These are phyloP conservation scores for Lathronympha strigana DNA, from an alignment of 2,888 invertebrate genomes.

Conservation along the genomic window DNA sequence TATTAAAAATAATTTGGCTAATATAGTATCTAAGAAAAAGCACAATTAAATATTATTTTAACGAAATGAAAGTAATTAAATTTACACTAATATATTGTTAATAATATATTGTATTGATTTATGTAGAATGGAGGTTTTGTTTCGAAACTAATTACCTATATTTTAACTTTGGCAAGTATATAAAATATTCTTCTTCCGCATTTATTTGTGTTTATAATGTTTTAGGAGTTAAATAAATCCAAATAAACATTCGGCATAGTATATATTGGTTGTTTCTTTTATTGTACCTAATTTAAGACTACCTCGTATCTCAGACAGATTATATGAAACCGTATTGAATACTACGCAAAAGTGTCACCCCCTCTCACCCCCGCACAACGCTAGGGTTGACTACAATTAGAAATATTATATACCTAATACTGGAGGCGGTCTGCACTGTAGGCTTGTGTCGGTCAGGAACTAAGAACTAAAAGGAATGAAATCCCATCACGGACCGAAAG, in stretches of 20 bases:
- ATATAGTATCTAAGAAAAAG: constrained; percentile 79
- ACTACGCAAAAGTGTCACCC: too few relatives aligned
- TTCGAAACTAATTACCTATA: constrained; percentile 63
- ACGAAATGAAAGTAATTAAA: constrained; percentile 62
- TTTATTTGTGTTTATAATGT: constrained; percentile 82
- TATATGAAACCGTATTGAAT: too few relatives aligned
- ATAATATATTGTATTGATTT: constrained; percentile 69
- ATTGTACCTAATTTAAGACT: too few relatives aligned
- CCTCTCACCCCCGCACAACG: too few relatives aligned
- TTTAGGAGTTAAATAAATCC: constrained; percentile 79
- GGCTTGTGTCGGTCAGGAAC: too few relatives aligned
- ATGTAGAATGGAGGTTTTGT: constrained; percentile 64
- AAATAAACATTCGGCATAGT: constrained; percentile 84
- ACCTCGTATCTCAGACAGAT: too few relatives aligned
- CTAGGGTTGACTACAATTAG: too few relatives aligned
- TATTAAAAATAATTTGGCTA: constrained; percentile 73
- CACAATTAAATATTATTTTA: constrained; percentile 79
- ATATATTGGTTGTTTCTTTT: constrained; percentile 54
- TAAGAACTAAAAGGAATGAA: too few relatives aligned
- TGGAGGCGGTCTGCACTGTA: too few relatives aligned
- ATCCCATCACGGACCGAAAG: too few relatives aligned
- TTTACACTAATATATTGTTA: constrained; percentile 82
- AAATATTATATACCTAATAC: too few relatives aligned
- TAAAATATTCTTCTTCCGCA: constrained; percentile 69
- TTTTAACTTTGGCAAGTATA: constrained; percentile 54